Base-by-base conservation (phyloP, 1,140 invertebrate species). In the Ceratitis capitata region DNA sequence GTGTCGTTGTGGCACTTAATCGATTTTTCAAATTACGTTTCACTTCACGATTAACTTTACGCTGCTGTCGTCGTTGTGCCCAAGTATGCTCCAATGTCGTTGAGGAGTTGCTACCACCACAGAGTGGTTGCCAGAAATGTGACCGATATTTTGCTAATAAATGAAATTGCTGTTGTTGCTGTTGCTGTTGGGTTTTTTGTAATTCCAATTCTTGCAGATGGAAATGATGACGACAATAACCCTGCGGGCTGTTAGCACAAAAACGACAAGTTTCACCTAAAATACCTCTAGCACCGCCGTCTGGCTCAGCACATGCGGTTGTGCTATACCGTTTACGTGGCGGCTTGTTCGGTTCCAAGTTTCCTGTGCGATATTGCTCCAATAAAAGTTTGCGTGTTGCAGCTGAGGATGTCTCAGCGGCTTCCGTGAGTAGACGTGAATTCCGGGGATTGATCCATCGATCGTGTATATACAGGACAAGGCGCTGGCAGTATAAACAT, bases 401-500 rank as follows among this genome's bases (percentile, higher is more conserved):
- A n/a, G 83, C 89, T 87, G 88, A 88, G 56, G 90, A 88, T 58
- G 89, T 88, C 88, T 91, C 90, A 88, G 88, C 89, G 84, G 89
- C 88, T 87, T 91, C 90, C 85, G 89, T 88, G 26, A 91, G 87
- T 86, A 91, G 85, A 47, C 90, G 89, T 78, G 88, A 88, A 87
- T 92, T 91, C 61, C 86, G 86, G 9, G 87, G 89, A 49, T 91
- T 90, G 85, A 92, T 89, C 87, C 91, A 92, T 88, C 89, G 86
- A 87, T 92, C 91, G 87, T 92, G 89, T 87, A 91, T 87, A 86
- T 88, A 86, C 85, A 92, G 86, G 78, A 92, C 90, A 86, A 92
- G 87, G 45, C 89, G 89, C 88, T 92, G 91, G 87, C 91, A 91
- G 86, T 90, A 92, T 82, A 91, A 87, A 87, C 91, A 92, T 86